These are phyloP conservation scores for Athene noctua DNA, from an alignment of 2,113 vertebrate species.

Conservation along the genomic window DNA sequence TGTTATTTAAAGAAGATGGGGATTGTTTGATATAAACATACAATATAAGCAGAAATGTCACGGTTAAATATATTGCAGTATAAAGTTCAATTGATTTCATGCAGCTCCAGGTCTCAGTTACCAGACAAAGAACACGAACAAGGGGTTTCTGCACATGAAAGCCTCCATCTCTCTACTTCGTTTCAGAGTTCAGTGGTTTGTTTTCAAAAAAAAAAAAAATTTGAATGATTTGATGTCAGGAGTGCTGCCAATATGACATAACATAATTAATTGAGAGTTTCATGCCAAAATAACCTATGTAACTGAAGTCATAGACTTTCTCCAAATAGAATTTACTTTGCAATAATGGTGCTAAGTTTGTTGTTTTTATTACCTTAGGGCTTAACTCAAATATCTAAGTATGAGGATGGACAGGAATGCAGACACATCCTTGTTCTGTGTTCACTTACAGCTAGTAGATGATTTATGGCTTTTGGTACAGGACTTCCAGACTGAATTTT, in stretches of 20 bases:
- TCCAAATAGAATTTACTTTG: background rate
- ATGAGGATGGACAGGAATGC: background rate
- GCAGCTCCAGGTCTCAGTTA: background rate
- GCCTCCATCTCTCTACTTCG: background rate
- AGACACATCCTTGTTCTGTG: background rate
- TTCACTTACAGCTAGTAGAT: background rate
- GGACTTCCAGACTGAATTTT: background rate
- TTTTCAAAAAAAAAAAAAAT: background rate
- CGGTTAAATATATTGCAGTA: background rate
- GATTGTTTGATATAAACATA: background rate
- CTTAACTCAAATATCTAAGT: background rate
- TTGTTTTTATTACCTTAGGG: background rate
- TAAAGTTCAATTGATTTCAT: background rate
- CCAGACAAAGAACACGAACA: background rate
- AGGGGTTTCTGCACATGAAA: background rate
- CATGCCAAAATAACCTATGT: background rate
- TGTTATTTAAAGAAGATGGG: background rate
- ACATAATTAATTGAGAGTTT: background rate
- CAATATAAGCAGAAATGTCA: background rate
- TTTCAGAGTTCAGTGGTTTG: background rate
- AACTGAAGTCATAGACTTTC: background rate
- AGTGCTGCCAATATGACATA: background rate
- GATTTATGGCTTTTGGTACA: background rate
- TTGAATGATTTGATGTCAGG: background rate
- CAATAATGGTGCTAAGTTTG: background rate